phyloP scores from a whole-genome alignment of 2,113 vertebrate species.

The Pseudolaguvia tuberculata region DNA sequence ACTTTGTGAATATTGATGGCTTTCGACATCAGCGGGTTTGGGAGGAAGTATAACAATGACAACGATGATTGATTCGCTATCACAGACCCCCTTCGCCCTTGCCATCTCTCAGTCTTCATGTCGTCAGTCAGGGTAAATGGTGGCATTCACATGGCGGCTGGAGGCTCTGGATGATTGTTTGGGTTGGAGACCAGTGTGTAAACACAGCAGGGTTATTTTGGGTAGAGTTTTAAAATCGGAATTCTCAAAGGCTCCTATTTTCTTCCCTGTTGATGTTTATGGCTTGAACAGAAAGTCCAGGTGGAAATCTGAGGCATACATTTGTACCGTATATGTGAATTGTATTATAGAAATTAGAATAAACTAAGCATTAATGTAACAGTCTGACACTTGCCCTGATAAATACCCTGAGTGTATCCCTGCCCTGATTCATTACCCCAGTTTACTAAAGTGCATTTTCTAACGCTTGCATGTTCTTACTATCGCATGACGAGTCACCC shows the following conservation, averaged over 20 bases:
- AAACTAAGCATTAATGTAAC: no score
- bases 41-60: constrained; percentile 21
- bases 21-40: constrained; percentile 26
- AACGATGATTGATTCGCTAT: constrained; percentile 5
- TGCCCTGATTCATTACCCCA: neutral
- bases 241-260: neutral
- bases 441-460: neutral
- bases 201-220: constrained; percentile 6
- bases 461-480: neutral
- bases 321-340: no score
- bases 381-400: no score
- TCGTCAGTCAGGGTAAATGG: neutral
- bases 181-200: constrained; percentile 17
- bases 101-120: neutral
- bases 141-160: constrained; percentile 11
- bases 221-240: neutral
- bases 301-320: neutral
- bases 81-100: neutral
- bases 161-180: constrained; percentile 18
- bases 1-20: constrained; percentile 9
- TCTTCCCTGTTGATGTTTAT: neutral
- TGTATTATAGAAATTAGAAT: no score
- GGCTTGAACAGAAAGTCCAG: neutral
- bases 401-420: neutral
- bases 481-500: neutral